These are phyloP conservation scores for Drosophila kurseongensis DNA, from an alignment of 1,140 invertebrate species.

Conservation along the genomic window DNA sequence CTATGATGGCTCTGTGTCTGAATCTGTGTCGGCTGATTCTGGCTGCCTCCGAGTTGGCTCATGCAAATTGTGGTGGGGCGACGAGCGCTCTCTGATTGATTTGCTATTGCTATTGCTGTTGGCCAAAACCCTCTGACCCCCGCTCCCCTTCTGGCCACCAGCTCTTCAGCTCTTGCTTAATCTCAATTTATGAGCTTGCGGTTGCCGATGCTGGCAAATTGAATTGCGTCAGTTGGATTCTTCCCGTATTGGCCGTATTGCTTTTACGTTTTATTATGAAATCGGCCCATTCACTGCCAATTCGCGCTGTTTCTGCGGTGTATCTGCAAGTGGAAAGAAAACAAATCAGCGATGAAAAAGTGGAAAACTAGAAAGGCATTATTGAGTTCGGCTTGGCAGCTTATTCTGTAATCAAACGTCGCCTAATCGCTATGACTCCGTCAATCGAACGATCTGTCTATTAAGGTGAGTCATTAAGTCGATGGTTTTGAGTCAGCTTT, in stretches of 20 bases:
- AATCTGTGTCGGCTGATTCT: constrained; percentile 23
- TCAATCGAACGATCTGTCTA: constrained; percentile 40
- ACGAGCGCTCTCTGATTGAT: constrained; percentile 71
- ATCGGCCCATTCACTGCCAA: constrained; percentile 74
- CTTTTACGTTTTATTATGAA: constrained; percentile 74
- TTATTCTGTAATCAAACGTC: constrained; percentile 63
- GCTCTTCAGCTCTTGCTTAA: constrained; percentile 59
- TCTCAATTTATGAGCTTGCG: constrained; percentile 79
- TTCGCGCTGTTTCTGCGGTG: constrained; percentile 50
- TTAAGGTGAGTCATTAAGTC: constrained; percentile 60
- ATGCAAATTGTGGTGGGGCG: constrained; percentile 74
- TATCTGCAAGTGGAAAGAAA: constrained; percentile 49
- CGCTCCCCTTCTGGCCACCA: constrained; percentile 1
- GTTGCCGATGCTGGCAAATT: constrained; percentile 66
- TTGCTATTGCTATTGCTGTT: constrained; percentile 65
- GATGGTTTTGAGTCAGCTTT: constrained; percentile 61
- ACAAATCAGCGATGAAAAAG: constrained; percentile 22
- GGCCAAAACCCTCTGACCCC: constrained; percentile 11
- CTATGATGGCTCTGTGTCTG: constrained; percentile 28
- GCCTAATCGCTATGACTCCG: constrained; percentile 30
- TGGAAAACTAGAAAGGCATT: constrained; percentile 57
- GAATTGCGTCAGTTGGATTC: constrained; percentile 77
- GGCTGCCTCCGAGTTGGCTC: constrained; percentile 62
- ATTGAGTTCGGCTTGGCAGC: constrained; percentile 4
- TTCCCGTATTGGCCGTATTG: constrained; percentile 18